Evolutionary conservation across 2,888 invertebrate species (phyloP), one percentile per base, ranked within the genome.

Genomic region (Eristalis intricaria): DNA sequence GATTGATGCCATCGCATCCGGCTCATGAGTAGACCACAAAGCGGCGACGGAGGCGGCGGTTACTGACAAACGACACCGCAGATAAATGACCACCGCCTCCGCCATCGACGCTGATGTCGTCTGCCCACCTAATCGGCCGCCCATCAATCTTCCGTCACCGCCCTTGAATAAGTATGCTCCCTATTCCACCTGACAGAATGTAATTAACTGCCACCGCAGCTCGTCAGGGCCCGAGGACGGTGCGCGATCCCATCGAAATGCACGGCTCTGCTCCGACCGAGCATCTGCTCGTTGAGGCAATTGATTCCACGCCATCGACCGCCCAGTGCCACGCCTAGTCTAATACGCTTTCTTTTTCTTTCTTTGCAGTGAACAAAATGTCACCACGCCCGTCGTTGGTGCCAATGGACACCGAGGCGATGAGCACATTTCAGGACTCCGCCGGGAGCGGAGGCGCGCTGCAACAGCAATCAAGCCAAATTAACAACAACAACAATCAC

Each of bases 351-450:
- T 19, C 13, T 11, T 19, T 71, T 61, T 77, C 7, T 73, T 69
- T 89, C 74, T 84, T 92, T 93, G 50, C 93, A 96, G 96, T 96
- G 89, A 96, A 95, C 88, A 96, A 96, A 94, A 95, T 96, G 94
- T 95, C 95, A 66, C 96, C 96, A 66, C 94, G 96, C 88, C 95
- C 95, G 79, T 95, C 94, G 56, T 85, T 95, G 91, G 91, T 94
- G 88, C 94, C 94, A 89, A 93, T 94, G 92, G 93, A 93, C 77
- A 89, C 93, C 73, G 92, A 92, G 71, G 74, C 77, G 4, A 10
- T 88, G 66, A 90, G 90, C 79, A 89, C 90, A 84, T 91, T 90
- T 32, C 90, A 91, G 71, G 91, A 88, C 90, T 92, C 23, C 91
- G 71, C 78, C 38, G 43, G 76, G 43, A 68, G 74, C 22, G 76